Evolutionary conservation across 2,113 vertebrate species (phyloP).

Genomic region (Neomonachus schauinslandi): DNA sequence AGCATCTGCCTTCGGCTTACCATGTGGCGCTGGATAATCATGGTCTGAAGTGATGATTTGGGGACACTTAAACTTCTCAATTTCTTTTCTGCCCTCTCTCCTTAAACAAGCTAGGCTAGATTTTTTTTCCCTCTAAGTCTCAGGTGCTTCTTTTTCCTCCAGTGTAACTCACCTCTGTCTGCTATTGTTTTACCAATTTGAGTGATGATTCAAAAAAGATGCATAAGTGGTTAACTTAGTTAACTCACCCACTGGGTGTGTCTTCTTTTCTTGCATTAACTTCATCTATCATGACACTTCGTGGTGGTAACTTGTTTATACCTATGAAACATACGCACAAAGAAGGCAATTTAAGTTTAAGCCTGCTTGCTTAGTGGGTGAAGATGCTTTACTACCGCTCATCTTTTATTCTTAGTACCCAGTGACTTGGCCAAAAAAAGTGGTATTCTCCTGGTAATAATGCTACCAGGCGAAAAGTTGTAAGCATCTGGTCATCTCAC

Average conservation of each 20-base stretch:
- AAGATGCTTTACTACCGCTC: background rate
- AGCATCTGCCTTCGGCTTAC: no score
- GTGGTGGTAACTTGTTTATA: constrained; percentile 76
- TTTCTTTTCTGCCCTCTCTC: background rate
- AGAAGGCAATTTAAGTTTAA: background rate
- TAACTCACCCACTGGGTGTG: constrained; percentile 74
- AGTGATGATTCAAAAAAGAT: background rate
- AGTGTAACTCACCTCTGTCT: background rate
- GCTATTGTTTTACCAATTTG: background rate
- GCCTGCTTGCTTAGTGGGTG: background rate
- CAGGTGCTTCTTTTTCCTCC: background rate
- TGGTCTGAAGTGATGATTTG: background rate
- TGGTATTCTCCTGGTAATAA: background rate
- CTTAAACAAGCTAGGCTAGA: background rate
- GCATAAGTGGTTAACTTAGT: constrained; percentile 36
- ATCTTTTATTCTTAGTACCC: background rate
- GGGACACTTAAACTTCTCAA: background rate
- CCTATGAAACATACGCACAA: constrained; percentile 75
- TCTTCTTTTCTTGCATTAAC: constrained; percentile 78
- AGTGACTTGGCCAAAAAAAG: background rate
- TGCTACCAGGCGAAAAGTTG: background rate
- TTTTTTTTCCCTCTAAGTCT: background rate
- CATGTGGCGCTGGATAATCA: background rate
- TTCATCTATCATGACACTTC: constrained; percentile 80
- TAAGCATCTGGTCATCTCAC: background rate